Conservation (phyloP, 2,888 invertebrate genomes). For the Mayetiola destructor region DNA sequence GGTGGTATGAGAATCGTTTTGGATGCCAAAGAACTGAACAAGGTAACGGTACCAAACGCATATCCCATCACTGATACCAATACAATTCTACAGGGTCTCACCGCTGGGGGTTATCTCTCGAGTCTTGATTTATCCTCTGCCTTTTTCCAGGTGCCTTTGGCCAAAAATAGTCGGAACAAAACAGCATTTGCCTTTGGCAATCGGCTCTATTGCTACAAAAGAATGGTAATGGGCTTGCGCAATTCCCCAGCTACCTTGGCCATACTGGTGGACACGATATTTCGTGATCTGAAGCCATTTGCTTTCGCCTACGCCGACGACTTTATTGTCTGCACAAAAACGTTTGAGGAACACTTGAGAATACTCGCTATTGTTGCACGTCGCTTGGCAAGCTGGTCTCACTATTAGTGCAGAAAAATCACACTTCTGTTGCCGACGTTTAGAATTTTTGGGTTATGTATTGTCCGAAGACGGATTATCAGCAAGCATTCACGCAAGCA, state of each 20-base stretch:
- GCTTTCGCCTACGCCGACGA: neutral
- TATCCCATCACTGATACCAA: no score
- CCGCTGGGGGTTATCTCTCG: no score
- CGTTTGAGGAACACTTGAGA: constrained; percentile 18
- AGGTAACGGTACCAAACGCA: no score
- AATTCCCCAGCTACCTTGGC: neutral
- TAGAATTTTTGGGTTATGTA: constrained; percentile 24
- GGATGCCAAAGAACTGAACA: no score
- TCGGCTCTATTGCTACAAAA: neutral
- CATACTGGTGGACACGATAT: neutral
- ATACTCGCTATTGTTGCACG: constrained; percentile 18
- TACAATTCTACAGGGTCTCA: no score
- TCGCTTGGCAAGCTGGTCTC: constrained; percentile 21
- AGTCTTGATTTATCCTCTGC: neutral
- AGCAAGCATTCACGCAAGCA: constrained; percentile 20
- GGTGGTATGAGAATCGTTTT: no score
- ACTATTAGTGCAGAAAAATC: constrained; percentile 21
- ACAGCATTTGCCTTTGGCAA: neutral
- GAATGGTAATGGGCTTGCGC: neutral
- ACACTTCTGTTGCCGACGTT: constrained; percentile 19
- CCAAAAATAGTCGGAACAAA: neutral
- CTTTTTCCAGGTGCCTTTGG: neutral
- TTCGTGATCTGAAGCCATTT: neutral
- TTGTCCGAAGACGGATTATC: constrained; percentile 23
- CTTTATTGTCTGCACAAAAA: neutral